These are phyloP conservation scores for Tetraneura akinire DNA, from an alignment of 1,140 invertebrate genomes.

Conservation along the genomic window DNA sequence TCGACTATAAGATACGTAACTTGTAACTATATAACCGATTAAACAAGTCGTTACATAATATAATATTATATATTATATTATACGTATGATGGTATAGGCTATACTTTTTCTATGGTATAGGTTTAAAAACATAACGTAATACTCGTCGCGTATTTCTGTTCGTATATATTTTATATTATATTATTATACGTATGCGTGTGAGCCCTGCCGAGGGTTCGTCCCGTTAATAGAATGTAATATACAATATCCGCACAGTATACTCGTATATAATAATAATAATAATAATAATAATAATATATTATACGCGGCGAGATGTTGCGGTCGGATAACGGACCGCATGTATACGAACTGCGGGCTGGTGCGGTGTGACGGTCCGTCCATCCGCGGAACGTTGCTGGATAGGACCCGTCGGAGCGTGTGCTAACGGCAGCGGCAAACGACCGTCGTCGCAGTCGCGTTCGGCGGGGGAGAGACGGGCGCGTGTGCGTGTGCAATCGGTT, in stretches of 20 bases:
- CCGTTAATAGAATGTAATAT: slow-evolving; percentile 34
- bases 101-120: too few species aligned
- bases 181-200: not conserved
- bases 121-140: too few species aligned
- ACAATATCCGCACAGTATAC: not conserved
- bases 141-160: too few species aligned
- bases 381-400: not conserved
- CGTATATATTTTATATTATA: too few species aligned
- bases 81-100: too few species aligned
- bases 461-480: not conserved
- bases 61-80: too few species aligned
- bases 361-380: not conserved
- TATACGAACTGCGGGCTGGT: not conserved
- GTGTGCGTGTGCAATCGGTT: slow-evolving; percentile 35
- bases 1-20: too few species aligned
- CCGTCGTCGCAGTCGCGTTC: not conserved
- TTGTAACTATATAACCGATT: too few species aligned
- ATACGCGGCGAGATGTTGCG: slow-evolving; percentile 29
- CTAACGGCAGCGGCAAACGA: not conserved
- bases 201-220: not conserved
- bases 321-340: slow-evolving; percentile 10
- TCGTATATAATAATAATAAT: too few species aligned
- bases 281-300: not conserved
- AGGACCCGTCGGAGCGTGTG: slow-evolving; percentile 4
- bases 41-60: too few species aligned